Percentiles rank a stretch among this genome's conserved stretches.
phyloP scores from a whole-genome alignment of 1,140 invertebrate species.

The Ceratosolen solmsi region DNA sequence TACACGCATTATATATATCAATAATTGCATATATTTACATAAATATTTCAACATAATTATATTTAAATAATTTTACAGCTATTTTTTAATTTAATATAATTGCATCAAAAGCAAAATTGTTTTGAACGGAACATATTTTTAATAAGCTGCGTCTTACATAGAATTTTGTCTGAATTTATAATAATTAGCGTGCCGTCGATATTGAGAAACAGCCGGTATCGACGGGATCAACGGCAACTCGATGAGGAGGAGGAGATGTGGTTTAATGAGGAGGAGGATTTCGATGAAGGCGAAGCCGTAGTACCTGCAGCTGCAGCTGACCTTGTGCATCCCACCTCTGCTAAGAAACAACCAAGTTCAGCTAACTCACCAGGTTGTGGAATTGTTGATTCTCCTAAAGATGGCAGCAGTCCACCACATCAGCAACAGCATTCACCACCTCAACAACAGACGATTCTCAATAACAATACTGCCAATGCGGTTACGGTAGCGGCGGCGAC shows the following conservation, averaged over 20 bases:
- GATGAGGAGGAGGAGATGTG: slow-evolving; percentile 99
- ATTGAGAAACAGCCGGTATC: slow-evolving; percentile 85
- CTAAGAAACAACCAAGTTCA: slow-evolving; percentile 70
- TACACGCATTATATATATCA: too few relatives aligned
- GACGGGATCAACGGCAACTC: slow-evolving; percentile 91
- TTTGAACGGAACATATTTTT: too few relatives aligned
- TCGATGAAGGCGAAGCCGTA: slow-evolving; percentile 86
- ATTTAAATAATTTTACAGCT: too few relatives aligned
- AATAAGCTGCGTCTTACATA: background rate
- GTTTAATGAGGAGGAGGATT: slow-evolving; percentile 98
- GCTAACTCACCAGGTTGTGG: slow-evolving; percentile 62
- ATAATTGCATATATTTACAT: too few relatives aligned
- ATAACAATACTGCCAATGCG: slow-evolving; percentile 70
- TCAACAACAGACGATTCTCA: slow-evolving; percentile 69
- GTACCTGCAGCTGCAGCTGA: slow-evolving; percentile 73
- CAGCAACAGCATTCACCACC: slow-evolving; percentile 65
- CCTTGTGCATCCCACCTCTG: slow-evolving; percentile 64
- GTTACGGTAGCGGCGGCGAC: background rate
- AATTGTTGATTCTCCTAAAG: background rate
- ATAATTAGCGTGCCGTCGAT: slow-evolving; percentile 80
- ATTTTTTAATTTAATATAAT: too few relatives aligned
- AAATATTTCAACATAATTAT: too few relatives aligned
- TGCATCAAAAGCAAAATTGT: too few relatives aligned
- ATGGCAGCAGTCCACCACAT: slow-evolving; percentile 43
- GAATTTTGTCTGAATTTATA: background rate